A percentile compares a stretch with the other conserved stretches of the same genome.
Conservation (phyloP, 2,113 vertebrate species). For the Rhabdornis inornatus region DNA sequence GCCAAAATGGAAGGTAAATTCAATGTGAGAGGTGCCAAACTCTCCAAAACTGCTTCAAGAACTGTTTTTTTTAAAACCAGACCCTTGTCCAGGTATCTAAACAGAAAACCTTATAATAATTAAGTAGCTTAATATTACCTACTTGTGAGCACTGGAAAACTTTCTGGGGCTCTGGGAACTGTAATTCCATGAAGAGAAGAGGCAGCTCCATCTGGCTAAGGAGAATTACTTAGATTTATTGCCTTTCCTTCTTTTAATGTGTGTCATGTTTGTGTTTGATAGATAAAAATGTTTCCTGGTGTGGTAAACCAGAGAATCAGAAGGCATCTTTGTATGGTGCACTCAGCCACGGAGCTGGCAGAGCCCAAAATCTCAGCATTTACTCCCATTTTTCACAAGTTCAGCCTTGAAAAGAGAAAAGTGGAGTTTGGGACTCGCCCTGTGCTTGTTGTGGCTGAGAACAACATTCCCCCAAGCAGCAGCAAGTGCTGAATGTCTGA, state of each 20-base stretch:
- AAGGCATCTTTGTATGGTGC: background rate
- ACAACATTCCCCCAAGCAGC: slow-evolving; percentile 47
- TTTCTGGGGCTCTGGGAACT: background rate
- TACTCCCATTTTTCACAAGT: background rate
- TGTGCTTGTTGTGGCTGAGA: slow-evolving; percentile 18
- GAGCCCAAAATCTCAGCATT: background rate
- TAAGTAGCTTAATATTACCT: background rate
- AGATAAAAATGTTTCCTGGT: background rate
- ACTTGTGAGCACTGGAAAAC: background rate
- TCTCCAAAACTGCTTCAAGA: background rate
- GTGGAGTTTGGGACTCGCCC: background rate
- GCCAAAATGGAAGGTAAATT: background rate
- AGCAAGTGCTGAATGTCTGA: slow-evolving; percentile 45
- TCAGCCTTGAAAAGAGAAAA: slow-evolving; percentile 11
- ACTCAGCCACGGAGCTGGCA: background rate
- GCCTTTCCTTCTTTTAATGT: background rate
- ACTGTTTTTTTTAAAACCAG: background rate
- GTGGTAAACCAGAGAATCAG: background rate
- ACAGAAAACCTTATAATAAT: background rate
- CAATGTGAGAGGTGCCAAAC: background rate
- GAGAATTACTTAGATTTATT: background rate
- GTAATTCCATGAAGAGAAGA: background rate
- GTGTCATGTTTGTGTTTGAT: background rate
- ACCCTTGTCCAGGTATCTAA: background rate
- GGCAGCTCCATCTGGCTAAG: background rate